Conservation (phyloP, 2,113 vertebrate genomes). For the Eudyptes chrysolophus region DNA sequence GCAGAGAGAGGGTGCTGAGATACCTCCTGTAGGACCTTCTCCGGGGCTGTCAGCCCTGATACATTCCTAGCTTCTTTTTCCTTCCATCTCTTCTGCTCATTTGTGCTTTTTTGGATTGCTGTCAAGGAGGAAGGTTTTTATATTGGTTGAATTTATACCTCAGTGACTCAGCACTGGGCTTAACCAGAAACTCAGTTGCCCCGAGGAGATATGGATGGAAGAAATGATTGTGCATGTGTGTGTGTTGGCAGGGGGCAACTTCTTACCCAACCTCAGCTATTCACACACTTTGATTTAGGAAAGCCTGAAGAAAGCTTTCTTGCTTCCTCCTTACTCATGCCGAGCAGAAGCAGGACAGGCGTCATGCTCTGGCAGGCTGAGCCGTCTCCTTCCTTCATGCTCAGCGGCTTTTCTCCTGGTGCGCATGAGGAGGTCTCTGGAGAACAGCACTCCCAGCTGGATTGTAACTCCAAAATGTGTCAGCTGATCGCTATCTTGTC, state of each 20-base stretch:
- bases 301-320: constrained; percentile 22
- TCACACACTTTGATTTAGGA: constrained; percentile 5
- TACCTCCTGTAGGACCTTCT: not conserved
- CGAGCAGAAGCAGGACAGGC: not conserved
- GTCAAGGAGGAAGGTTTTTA: not conserved
- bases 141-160: constrained; percentile 30
- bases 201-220: not conserved
- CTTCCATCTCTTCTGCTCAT: not conserved
- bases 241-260: constrained; percentile 13
- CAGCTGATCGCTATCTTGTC: constrained; percentile 28
- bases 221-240: not conserved
- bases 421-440: not conserved
- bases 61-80: not conserved
- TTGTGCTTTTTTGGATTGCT: constrained; percentile 3
- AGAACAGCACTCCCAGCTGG: not conserved
- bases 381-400: not conserved
- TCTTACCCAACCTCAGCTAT: constrained; percentile 1
- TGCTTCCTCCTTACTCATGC: not conserved
- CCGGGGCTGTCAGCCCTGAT: not conserved
- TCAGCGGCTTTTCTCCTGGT: not conserved
- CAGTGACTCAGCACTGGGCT: constrained; percentile 41
- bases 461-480: not conserved
- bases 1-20: not conserved
- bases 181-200: constrained; percentile 25
- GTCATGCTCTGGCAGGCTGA: not conserved